Percentiles rank a stretch among this genome's conserved stretches.
phyloP scores from a whole-genome alignment of 2,797 vertebrate genomes.

The Hyperoplus lanceolatus region DNA sequence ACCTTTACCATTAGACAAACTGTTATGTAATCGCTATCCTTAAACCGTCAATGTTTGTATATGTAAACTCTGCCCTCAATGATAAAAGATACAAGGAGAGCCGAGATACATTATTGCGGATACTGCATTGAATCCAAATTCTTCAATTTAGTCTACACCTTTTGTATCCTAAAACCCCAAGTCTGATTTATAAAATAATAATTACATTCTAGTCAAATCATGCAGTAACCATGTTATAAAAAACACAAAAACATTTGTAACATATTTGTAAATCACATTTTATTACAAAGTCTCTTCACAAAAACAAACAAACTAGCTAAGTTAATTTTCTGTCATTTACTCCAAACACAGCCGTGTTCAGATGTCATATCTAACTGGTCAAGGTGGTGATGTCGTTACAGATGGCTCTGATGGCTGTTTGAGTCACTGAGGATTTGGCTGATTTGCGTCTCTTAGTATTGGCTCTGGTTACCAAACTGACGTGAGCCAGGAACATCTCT shows the following conservation, averaged over 20 bases:
- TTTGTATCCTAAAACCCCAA: background rate
- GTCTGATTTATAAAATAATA: no score
- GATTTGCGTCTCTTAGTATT: slow-evolving; percentile 44
- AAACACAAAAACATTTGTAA: background rate
- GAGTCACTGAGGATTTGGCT: slow-evolving; percentile 28
- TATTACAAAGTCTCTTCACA: slow-evolving; percentile 39
- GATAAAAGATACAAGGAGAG: slow-evolving; percentile 8
- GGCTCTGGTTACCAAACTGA: slow-evolving; percentile 66
- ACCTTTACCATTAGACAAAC: slow-evolving; percentile 5
- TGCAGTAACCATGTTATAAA: background rate
- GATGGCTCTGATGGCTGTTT: slow-evolving; percentile 62
- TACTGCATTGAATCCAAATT: background rate
- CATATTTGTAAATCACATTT: slow-evolving; percentile 25
- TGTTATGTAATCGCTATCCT: slow-evolving; percentile 14
- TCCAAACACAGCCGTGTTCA: background rate
- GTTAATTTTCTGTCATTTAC: background rate
- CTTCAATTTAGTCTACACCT: background rate
- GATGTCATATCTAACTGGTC: slow-evolving; percentile 18
- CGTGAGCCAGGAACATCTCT: slow-evolving; percentile 80
- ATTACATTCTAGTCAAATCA: no score
- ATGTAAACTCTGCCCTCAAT: background rate
- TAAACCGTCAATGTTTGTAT: slow-evolving; percentile 10
- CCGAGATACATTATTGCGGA: background rate
- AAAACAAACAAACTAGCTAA: slow-evolving; percentile 4
- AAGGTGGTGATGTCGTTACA: slow-evolving; percentile 73